A percentile compares a stretch with the other conserved stretches of the same genome.
Evolutionary conservation across 2,888 invertebrate genomes (phyloP).

Genomic region (Gastracanthus pulcherrimus): DNA sequence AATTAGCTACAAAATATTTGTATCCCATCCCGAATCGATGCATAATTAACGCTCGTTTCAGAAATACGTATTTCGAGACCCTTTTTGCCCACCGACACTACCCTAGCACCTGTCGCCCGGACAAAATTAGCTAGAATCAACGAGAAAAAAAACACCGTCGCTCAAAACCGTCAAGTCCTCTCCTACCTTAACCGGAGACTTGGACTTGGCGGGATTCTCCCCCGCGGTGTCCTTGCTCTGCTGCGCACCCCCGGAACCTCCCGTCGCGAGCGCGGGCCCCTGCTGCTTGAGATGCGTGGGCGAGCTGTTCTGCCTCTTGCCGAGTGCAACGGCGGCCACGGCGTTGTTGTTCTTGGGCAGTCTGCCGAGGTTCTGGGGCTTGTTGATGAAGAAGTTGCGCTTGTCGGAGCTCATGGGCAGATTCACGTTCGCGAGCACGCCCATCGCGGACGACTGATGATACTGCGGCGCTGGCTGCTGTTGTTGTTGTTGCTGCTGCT

Average conservation of each 20-base stretch:
- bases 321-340: too few species aligned
- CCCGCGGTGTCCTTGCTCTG: conserved; percentile 59
- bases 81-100: too few species aligned
- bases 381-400: background rate
- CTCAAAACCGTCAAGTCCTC: too few species aligned
- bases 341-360: conserved; percentile 66
- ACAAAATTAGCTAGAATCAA: too few species aligned
- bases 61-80: too few species aligned
- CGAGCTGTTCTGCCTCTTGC: conserved; percentile 65
- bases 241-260: conserved; percentile 34
- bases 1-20: too few species aligned
- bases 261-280: background rate
- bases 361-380: conserved; percentile 62
- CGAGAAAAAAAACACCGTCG: too few species aligned
- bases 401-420: conserved; percentile 14
- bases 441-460: conserved; percentile 52
- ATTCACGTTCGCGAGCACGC: too few species aligned
- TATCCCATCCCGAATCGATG: too few species aligned
- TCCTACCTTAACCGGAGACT: conserved; percentile 67
- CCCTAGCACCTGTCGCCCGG: too few species aligned
- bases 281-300: conserved; percentile 63
- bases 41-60: too few species aligned
- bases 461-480: conserved; percentile 62
- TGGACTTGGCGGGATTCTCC: conserved; percentile 63
- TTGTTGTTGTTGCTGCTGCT: conserved; percentile 25